A percentile compares a stretch with the other conserved stretches of the same genome.
phyloP scores from a whole-genome alignment of 2,113 vertebrate species.

The Chaetodon trifascialis region DNA sequence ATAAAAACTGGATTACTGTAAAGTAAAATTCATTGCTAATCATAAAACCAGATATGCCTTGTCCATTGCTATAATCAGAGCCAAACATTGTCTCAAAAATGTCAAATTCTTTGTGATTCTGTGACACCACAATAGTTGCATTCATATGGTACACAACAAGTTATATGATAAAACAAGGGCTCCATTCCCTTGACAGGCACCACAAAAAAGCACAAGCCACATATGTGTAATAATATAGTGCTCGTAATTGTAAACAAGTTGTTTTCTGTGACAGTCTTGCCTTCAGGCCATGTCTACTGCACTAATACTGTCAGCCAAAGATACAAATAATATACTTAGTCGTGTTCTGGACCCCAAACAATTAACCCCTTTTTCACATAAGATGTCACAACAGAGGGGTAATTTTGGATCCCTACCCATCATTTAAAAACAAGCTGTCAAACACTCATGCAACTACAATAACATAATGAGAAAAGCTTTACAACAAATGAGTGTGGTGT shows the following conservation, averaged over 20 bases:
- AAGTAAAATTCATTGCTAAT: background rate
- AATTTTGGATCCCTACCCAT: background rate
- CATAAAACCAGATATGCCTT: background rate
- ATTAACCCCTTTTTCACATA: background rate
- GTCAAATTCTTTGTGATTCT: background rate
- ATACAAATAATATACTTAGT: background rate
- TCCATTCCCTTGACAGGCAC: background rate
- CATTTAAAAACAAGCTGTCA: slow-evolving; percentile 19
- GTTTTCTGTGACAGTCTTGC: background rate
- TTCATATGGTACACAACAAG: slow-evolving; percentile 22
- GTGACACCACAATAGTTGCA: slow-evolving; percentile 3
- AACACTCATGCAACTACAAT: slow-evolving; percentile 7
- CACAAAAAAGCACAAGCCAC: background rate
- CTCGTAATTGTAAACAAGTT: background rate
- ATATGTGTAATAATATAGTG: background rate
- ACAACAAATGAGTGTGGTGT: slow-evolving; percentile 7
- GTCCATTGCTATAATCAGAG: background rate
- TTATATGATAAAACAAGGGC: slow-evolving; percentile 9
- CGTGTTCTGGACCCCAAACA: slow-evolving; percentile 12
- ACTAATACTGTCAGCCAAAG: background rate
- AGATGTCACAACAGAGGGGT: background rate
- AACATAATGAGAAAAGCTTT: background rate
- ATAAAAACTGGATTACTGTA: slow-evolving; percentile 6
- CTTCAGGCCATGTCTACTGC: background rate
- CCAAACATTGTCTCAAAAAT: slow-evolving; percentile 10